phyloP scores from a whole-genome alignment of 2,113 vertebrate genomes.

The Hiodon alosoides region DNA sequence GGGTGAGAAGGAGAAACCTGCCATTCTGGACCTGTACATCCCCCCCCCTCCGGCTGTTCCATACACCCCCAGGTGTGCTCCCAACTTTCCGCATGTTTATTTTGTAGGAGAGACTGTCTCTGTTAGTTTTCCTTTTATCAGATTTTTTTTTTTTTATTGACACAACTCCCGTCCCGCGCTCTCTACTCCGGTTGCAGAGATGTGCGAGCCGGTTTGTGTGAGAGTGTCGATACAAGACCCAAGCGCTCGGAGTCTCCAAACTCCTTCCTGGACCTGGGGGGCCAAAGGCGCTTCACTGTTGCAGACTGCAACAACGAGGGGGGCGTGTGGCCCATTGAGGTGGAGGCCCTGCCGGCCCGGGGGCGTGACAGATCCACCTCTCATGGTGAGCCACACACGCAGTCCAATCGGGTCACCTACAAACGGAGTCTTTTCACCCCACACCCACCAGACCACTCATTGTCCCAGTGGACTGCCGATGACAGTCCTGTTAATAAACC shows the following conservation, averaged over 20 bases:
- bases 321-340: conserved; percentile 55
- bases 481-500: too few relatives aligned
- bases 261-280: conserved; percentile 78
- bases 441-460: too few relatives aligned
- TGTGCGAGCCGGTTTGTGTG: conserved; percentile 52
- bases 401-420: neutral
- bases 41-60: conserved; percentile 81
- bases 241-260: conserved; percentile 79
- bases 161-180: neutral
- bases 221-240: conserved; percentile 55
- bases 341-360: conserved; percentile 60
- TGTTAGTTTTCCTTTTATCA: neutral
- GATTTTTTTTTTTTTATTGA: neutral
- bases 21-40: conserved; percentile 82
- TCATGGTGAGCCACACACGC: conserved; percentile 58
- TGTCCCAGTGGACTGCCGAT: too few relatives aligned
- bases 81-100: neutral
- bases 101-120: neutral
- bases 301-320: conserved; percentile 60
- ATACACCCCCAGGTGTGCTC: conserved; percentile 75
- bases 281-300: conserved; percentile 63
- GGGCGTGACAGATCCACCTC: conserved; percentile 72
- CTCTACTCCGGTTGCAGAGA: conserved; percentile 59
- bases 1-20: conserved; percentile 71
- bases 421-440: too few relatives aligned